Base-by-base conservation (phyloP, 2,797 vertebrate species). In the Taeniopygia guttata region DNA sequence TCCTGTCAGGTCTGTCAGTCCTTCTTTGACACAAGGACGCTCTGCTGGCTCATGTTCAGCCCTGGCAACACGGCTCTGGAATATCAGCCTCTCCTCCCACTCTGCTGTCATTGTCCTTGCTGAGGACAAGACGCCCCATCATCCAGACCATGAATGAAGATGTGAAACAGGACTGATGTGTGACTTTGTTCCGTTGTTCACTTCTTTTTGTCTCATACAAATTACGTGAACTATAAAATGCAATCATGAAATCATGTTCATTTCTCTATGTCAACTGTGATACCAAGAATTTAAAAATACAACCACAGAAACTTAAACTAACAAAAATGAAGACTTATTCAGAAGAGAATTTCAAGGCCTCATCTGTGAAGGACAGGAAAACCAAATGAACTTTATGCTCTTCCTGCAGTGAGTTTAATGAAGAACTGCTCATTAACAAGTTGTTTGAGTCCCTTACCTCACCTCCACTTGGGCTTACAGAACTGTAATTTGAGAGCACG, bases 381-480 rank as follows among this genome's bases (percentile, higher is more conserved):
- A 87, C 3, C 8, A 79, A 36, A 42, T 66, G 66, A 88, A 88
- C 85, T 82, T 84, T 45, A 45, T 51, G 34, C 21, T 73, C 66
- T 64, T 91, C 27, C 52, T 84, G 46, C 45, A 63, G 67, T 10
- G 27, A 79, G 12, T 82, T 88, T 74, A 94, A 63, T 77, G 52
- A 93, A 94, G n/a, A 88, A 42, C n/a, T 83, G 27, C 30, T 91
- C 69, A 91, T 91, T 88, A 90, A 55, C 13, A 40, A 25, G 9
- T 90, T 63, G 25, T 42, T 92, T 79, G 42, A 54, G 58, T 76
- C 29, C 49, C 22, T 49, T 83, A 60, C 81, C 63, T 58, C 70
- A 30, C 32, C 0, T 1, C 52, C 77, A 88, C 54, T 70, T 82
- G 42, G n/a, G 30, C 27, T 72, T 54, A 48, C 5, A 54, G n/a